Conservation (phyloP, 2,888 invertebrate species). For the Allygus modestus region DNA sequence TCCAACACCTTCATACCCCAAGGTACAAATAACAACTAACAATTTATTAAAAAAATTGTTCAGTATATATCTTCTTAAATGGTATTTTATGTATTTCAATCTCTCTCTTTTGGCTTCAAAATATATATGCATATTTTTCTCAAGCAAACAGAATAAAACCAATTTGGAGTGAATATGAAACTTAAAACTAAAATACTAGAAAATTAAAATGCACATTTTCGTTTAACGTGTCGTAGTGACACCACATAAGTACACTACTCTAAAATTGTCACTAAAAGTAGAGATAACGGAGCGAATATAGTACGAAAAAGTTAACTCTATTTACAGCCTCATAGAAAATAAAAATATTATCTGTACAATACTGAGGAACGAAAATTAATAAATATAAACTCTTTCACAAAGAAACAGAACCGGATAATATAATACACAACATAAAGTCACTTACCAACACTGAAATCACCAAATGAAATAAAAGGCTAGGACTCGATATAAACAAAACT, state of each 20-base stretch:
- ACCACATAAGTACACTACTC: conserved; percentile 53
- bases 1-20: no score
- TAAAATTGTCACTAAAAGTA: conserved; percentile 42
- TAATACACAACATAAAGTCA: conserved; percentile 27
- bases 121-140: no score
- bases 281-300: conserved; percentile 37
- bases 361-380: conserved; percentile 53
- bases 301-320: conserved; percentile 55
- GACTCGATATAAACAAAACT: conserved; percentile 31
- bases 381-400: conserved; percentile 55
- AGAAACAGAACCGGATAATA: conserved; percentile 40
- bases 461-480: conserved; percentile 15
- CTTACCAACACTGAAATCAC: conserved; percentile 23
- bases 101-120: no score
- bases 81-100: no score
- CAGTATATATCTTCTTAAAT: no score
- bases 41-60: no score
- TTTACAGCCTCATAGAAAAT: conserved; percentile 40
- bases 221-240: conserved; percentile 43
- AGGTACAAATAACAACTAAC: no score
- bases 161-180: conserved; percentile 48
- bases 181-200: conserved; percentile 32
- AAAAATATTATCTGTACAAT: conserved; percentile 53
- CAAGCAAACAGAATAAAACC: not conserved
- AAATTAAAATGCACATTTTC: conserved; percentile 52